A percentile compares a stretch with the other conserved stretches of the same genome.
These are phyloP conservation scores for Laupala kohalensis DNA, from an alignment of 1,140 invertebrate species.

Conservation along the genomic window DNA sequence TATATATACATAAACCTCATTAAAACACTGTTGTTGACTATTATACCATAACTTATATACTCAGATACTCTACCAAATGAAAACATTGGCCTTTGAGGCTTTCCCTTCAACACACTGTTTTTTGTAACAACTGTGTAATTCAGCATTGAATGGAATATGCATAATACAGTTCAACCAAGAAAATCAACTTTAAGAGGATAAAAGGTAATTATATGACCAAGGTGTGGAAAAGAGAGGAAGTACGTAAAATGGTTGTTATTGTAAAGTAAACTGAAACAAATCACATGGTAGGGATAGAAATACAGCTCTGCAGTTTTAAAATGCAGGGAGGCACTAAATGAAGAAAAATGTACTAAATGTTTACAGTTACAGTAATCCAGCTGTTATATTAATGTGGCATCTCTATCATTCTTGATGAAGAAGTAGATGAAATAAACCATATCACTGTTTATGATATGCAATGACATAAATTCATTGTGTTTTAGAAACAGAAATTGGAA, in stretches of 20 bases:
- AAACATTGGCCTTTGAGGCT: neutral
- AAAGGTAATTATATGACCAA: neutral
- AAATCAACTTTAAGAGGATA: neutral
- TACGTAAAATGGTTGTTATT: neutral
- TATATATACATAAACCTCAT: neutral
- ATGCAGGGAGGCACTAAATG: neutral
- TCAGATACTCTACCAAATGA: neutral
- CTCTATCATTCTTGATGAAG: neutral
- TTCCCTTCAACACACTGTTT: neutral
- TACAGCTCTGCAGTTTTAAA: neutral
- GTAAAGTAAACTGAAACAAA: neutral
- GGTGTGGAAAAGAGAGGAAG: neutral
- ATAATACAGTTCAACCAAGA: neutral
- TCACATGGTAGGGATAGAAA: neutral
- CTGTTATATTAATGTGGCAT: neutral
- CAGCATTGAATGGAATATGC: neutral
- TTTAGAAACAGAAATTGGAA: neutral
- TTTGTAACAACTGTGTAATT: neutral
- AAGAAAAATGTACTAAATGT: neutral
- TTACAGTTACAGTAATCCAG: neutral
- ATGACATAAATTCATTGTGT: neutral
- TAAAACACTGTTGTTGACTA: neutral
- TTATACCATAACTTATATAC: neutral
- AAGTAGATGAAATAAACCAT: neutral
- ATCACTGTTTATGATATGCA: neutral